A percentile compares a stretch with the other conserved stretches of the same genome.
phyloP scores from a whole-genome alignment of 2,797 vertebrate species.

The Coregonus suidteri region DNA sequence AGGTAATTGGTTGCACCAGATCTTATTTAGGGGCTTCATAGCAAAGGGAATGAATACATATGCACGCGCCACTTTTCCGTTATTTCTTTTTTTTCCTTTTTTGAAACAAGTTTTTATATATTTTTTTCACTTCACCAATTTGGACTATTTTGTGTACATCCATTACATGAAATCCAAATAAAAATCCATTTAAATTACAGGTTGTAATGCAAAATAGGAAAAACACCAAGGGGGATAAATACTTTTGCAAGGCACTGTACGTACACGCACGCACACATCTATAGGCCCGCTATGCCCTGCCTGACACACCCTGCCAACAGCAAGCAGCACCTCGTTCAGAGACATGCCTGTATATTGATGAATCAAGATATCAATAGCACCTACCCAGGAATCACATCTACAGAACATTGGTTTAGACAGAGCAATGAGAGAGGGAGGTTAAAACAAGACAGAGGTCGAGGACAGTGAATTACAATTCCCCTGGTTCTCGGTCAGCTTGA shows the following conservation, averaged over 20 bases:
- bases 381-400: constrained; percentile 41
- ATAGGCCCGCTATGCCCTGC: constrained; percentile 7
- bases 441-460: background rate
- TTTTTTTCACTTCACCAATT: too few species aligned
- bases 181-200: too few species aligned
- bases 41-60: too few species aligned
- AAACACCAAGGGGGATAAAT: too few species aligned
- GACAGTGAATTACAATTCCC: constrained; percentile 11
- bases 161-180: too few species aligned
- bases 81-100: too few species aligned
- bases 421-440: background rate
- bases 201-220: too few species aligned
- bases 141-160: too few species aligned
- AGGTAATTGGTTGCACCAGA: too few species aligned
- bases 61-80: too few species aligned
- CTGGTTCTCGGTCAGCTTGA: constrained; percentile 16
- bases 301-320: constrained; percentile 62
- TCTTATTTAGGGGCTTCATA: too few species aligned
- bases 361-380: constrained; percentile 79
- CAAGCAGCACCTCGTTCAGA: constrained; percentile 78
- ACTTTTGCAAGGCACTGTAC: background rate
- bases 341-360: constrained; percentile 59
- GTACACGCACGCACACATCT: constrained; percentile 30
- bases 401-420: background rate
- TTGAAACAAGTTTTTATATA: too few species aligned